These are phyloP conservation scores for Diogma glabrata DNA, from an alignment of 2,888 invertebrate species.

Conservation along the genomic window DNA sequence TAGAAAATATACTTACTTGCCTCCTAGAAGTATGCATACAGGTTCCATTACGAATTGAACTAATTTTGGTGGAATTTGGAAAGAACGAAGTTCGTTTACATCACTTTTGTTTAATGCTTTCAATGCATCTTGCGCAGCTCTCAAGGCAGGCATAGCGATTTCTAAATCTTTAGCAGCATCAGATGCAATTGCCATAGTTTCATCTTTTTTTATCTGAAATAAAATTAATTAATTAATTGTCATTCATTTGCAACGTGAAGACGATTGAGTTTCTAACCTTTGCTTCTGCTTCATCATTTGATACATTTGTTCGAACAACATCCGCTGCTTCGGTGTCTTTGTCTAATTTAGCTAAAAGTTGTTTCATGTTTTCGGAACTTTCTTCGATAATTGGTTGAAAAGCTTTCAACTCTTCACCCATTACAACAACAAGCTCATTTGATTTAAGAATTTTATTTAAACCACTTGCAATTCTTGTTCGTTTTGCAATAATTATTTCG, in stretches of 20 bases:
- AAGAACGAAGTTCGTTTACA: constrained; percentile 80
- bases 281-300: constrained; percentile 72
- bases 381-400: constrained; percentile 70
- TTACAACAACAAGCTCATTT: constrained; percentile 51
- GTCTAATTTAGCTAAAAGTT: constrained; percentile 61
- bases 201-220: constrained; percentile 62
- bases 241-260: not conserved
- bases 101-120: constrained; percentile 80
- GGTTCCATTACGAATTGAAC: constrained; percentile 89
- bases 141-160: constrained; percentile 74
- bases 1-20: constrained; percentile 49
- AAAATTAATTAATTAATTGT: not conserved
- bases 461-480: constrained; percentile 64
- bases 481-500: constrained; percentile 48
- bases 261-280: constrained; percentile 42
- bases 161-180: constrained; percentile 82
- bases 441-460: constrained; percentile 40
- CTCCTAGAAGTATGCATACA: constrained; percentile 69
- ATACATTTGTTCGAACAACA: constrained; percentile 64
- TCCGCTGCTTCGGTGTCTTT: constrained; percentile 73
- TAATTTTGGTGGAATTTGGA: constrained; percentile 75
- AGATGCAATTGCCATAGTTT: constrained; percentile 71
- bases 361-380: constrained; percentile 63
- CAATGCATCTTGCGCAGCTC: constrained; percentile 72
- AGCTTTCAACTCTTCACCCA: constrained; percentile 71